phyloP scores from a whole-genome alignment of 2,113 vertebrate species.

The Zosterops borbonicus region DNA sequence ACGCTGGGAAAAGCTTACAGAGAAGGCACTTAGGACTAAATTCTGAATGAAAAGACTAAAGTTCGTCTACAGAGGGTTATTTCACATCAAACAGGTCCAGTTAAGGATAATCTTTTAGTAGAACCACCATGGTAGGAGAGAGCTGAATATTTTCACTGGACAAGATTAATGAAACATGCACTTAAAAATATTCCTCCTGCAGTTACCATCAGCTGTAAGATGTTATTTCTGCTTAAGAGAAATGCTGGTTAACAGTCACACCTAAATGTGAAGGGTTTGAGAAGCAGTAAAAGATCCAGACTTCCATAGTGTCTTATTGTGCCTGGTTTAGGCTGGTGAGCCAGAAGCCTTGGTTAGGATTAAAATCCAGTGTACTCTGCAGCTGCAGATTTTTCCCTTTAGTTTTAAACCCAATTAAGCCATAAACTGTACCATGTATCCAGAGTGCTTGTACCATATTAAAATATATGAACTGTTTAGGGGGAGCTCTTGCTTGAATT shows the following conservation, averaged over 20 bases:
- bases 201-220: not conserved
- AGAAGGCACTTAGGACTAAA: not conserved
- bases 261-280: not conserved
- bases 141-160: not conserved
- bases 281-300: not conserved
- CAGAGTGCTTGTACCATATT: conserved; percentile 33
- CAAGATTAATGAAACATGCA: not conserved
- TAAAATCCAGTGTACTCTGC: not conserved
- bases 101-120: not conserved
- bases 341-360: not conserved
- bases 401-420: not conserved
- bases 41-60: not conserved
- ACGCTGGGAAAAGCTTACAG: not conserved
- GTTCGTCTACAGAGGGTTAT: not conserved
- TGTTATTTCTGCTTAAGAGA: not conserved
- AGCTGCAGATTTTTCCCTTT: not conserved
- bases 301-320: not conserved
- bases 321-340: not conserved
- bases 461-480: conserved; percentile 70
- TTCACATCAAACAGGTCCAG: not conserved
- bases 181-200: not conserved
- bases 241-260: not conserved
- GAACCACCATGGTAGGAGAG: not conserved
- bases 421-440: conserved; percentile 13
- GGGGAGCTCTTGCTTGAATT: conserved; percentile 59